Evolutionary conservation across 2,888 invertebrate genomes (phyloP), one percentile per base, ranked within the genome.

Genomic region (Nomada lathburiana): DNA sequence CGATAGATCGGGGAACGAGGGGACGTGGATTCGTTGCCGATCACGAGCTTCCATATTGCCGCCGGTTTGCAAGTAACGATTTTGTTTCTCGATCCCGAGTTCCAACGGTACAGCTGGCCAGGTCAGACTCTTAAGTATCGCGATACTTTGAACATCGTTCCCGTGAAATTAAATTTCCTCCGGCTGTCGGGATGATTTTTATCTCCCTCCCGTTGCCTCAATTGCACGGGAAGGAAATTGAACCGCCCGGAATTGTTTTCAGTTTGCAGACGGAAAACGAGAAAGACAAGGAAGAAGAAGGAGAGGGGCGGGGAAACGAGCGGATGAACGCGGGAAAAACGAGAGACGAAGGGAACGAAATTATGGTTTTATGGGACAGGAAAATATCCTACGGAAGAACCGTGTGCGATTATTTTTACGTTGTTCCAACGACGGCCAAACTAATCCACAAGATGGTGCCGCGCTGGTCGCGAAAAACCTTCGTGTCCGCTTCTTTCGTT

Each of bases 171-270:
- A 76, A 82, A 82, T 83, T 76, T 73, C 72, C 64, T 50, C 55
- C n/a, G 57, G 63, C 64, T 50, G 53, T 68, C 53, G 65, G 53
- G 73, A 82, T 69, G 74, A 82, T 80, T 76, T 80, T 72, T 75
- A 72, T 82, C 69, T 80, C 64, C 26, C 57, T 5, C 55, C 2
- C 52, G 71, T 64, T 57, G 62, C 60, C 26, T 70, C 74, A 78
- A 77, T 83, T 71, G 83, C 70, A 42, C 47, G 55, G 70, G 20
- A 53, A 82, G 74, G 82, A 71, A 79, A 83, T 83, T 79, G 78
- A 83, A 83, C 82, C 78, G 74, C 26, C n/a, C 68, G 69, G 83
- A 79, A 83, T 83, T 82, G 82, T 83, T 83, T 78, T 68, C 82
- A 63, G 74, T 79, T 76, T 68, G 67, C 55, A 60, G 55, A 50